These are phyloP conservation scores for Smutsia gigantea DNA, from an alignment of 2,797 vertebrate species.

Conservation along the genomic window DNA sequence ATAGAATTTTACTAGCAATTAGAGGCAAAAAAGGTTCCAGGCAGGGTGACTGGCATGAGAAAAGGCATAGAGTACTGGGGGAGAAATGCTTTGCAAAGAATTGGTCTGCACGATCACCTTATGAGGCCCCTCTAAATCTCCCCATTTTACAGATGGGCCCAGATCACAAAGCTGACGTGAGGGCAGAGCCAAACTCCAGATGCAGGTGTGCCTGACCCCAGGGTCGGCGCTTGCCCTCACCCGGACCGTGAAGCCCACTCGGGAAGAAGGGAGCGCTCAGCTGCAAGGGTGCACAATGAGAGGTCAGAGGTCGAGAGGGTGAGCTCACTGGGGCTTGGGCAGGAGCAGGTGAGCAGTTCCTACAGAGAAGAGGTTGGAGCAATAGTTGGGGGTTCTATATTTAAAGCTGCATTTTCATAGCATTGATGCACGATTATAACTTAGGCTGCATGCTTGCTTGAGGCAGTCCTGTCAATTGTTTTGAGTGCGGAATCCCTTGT, in stretches of 20 bases:
- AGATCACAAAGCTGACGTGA: not conserved
- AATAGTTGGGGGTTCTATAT: fast-evolving
- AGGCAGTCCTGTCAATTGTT: not conserved
- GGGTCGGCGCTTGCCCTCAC: fast-evolving
- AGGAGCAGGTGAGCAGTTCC: fast-evolving
- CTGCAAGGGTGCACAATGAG: fast-evolving
- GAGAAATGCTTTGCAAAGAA: not conserved
- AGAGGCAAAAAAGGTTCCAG: not conserved
- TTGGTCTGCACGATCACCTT: not conserved
- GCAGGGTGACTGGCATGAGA: not conserved
- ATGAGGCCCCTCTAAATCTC: no score
- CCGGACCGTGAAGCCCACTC: not conserved
- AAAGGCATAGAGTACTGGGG: fast-evolving
- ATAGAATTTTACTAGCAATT: not conserved
- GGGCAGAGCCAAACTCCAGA: not conserved
- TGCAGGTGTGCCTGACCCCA: fast-evolving
- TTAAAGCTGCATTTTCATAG: fast-evolving
- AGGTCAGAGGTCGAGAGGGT: fast-evolving
- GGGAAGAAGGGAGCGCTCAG: fast-evolving
- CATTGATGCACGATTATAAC: fast-evolving
- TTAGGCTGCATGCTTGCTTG: fast-evolving
- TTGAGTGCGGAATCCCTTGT: not conserved
- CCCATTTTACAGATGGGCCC: not conserved
- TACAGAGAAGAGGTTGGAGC: not conserved
- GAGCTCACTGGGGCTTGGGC: not conserved